These are phyloP conservation scores for Bombyx mandarina DNA, from an alignment of 1,140 invertebrate genomes.

Conservation along the genomic window DNA sequence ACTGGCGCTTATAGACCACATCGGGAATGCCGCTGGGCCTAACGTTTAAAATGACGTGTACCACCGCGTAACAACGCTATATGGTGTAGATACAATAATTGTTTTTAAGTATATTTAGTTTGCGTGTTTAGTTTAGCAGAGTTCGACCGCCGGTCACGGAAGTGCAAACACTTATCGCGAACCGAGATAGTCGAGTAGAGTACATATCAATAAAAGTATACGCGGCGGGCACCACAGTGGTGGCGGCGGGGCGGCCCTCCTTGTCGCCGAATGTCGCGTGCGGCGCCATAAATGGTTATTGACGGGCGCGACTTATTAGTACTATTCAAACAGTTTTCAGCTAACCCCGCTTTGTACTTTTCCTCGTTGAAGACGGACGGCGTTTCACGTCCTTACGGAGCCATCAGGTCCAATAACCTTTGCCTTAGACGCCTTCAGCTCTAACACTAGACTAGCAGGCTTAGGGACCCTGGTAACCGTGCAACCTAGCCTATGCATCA, in stretches of 20 bases:
- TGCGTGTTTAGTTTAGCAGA: constrained; percentile 4
- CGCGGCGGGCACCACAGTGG: constrained; percentile 15
- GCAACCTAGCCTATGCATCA: no score
- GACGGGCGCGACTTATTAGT: constrained; percentile 63
- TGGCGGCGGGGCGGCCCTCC: constrained; percentile 7
- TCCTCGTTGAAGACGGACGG: constrained; percentile 10
- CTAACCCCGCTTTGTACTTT: constrained; percentile 28
- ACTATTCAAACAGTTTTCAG: constrained; percentile 37
- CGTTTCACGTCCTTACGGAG: no score
- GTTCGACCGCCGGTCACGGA: constrained; percentile 20
- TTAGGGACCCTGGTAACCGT: no score
- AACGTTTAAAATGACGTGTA: no score
- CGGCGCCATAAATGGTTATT: constrained; percentile 67
- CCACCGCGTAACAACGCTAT: no score
- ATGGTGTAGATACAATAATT: background rate
- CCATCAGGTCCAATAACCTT: no score
- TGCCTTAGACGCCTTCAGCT: no score
- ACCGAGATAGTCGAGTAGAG: constrained; percentile 23
- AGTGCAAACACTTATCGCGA: constrained; percentile 47
- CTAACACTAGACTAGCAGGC: no score
- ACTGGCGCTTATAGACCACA: no score
- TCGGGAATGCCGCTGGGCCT: no score
- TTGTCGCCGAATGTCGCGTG: constrained; percentile 46
- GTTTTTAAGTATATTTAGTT: constrained; percentile 5
- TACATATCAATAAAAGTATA: constrained; percentile 35